phyloP scores from a whole-genome alignment of 2,113 vertebrate genomes.

The Tricholaema leucomelas region DNA sequence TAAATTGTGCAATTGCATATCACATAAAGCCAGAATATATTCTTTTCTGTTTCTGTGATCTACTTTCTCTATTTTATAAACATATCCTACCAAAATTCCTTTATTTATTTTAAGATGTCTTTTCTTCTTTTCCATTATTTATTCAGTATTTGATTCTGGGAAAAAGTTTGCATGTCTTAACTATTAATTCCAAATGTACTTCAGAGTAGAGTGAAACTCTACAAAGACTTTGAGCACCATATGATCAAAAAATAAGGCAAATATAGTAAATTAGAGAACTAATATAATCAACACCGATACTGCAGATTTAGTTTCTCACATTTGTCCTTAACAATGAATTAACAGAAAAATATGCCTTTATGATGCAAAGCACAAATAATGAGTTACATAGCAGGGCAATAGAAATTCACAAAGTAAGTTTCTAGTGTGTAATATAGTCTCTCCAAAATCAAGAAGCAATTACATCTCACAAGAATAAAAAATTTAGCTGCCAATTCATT shows the following conservation, averaged over 20 bases:
- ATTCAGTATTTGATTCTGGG: not conserved
- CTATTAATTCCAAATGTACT: not conserved
- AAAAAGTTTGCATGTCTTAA: not conserved
- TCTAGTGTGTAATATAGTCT: not conserved
- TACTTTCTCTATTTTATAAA: conserved; percentile 19
- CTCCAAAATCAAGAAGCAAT: not conserved
- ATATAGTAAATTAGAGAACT: not conserved
- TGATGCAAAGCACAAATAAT: not conserved
- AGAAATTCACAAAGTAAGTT: not conserved
- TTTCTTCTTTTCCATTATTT: no score
- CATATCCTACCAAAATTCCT: not conserved
- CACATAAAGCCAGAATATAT: conserved; percentile 11
- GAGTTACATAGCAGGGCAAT: not conserved
- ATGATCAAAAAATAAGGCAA: not conserved
- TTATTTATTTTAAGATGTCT: not conserved
- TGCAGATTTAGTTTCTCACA: not conserved
- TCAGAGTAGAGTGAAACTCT: not conserved
- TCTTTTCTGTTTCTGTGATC: not conserved
- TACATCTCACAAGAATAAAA: not conserved
- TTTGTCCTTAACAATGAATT: not conserved
- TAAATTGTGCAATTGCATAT: no score
- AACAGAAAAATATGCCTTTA: not conserved
- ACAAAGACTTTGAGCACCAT: not conserved
- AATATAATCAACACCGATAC: not conserved
- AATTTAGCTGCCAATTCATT: not conserved